Base-by-base conservation (phyloP, 2,888 invertebrate genomes). In the Drosophila pullipes region DNA sequence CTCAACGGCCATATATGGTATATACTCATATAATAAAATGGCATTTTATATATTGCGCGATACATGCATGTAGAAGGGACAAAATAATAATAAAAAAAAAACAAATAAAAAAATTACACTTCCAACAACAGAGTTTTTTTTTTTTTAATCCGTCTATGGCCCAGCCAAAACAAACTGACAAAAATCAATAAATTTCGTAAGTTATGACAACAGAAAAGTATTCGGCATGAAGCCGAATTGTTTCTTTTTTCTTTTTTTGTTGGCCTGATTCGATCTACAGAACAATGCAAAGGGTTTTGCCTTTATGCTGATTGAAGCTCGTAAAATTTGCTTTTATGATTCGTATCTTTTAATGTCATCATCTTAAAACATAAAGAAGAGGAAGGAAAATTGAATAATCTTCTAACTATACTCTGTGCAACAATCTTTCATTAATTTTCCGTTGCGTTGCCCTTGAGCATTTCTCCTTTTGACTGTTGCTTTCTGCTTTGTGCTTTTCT, bases 141-240 rank as follows among this genome's bases (percentile, higher is more conserved):
- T 39, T 18, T 44, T 25, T 47, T 52, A 49, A 69, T 52, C 59
- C 67, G 57, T 65, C 54, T 41, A 25, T 67, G 41, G 70, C 81
- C 75, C 72, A 28, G 74, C 87, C 89, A 89, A 89, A 84, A 89
- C 85, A 76, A 87, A 87, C 87, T 77, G 59, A 85, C 85, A 72
- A 85, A 85, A 85, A 85, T 85, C 85, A 82, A 85, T 85, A 87
- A 76, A 67, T 76, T 87, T 89, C 61, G 77, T 73, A 62, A 80
- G 81, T 82, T 74, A 72, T 69, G 69, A 77, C 72, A 67, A 68
- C 64, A 54, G 31, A 31, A 44, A 57, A 50, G 60, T 28, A 37
- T n/a, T 54, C n/a, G 22, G 16, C 35, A 22, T 47, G 39, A 66
- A 70, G 62, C 68, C 63, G 13, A 80, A 82, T 61, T 63, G 55